phyloP scores from a whole-genome alignment of 1,140 invertebrate genomes.

The Zaprionus nigranus region DNA sequence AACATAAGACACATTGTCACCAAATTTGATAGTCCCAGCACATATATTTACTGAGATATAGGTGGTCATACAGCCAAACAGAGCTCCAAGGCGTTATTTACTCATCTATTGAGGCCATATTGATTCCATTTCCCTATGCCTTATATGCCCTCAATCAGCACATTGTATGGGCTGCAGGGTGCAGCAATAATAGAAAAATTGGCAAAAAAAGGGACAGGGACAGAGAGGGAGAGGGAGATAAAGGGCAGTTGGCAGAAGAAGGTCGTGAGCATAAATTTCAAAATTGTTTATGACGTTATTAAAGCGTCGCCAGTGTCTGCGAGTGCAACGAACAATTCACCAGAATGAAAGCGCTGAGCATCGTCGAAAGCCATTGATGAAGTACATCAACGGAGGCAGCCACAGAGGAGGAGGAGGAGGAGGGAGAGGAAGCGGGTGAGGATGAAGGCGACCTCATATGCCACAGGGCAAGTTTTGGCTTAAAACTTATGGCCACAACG shows the following conservation, averaged over 20 bases:
- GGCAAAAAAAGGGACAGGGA: too few species aligned
- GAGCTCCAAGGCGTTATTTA: too few species aligned
- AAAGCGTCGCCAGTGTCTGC: constrained; percentile 39
- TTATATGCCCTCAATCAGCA: not conserved
- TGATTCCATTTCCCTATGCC: not conserved
- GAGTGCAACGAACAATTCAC: constrained; percentile 34
- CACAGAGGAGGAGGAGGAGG: constrained; percentile 7
- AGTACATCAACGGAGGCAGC: constrained; percentile 52
- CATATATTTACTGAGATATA: too few species aligned
- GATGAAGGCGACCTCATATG: constrained; percentile 68
- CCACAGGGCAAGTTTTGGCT: constrained; percentile 76
- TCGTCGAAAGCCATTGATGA: constrained; percentile 62
- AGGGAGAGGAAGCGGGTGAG: not conserved
- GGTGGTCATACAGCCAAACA: too few species aligned
- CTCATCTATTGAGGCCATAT: too few species aligned
- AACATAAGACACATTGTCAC: too few species aligned
- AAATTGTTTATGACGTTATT: constrained; percentile 75
- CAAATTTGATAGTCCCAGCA: too few species aligned
- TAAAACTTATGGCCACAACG: constrained; percentile 47
- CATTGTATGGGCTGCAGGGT: not conserved
- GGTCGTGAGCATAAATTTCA: constrained; percentile 81
- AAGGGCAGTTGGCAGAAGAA: constrained; percentile 61
- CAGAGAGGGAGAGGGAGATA: not conserved
- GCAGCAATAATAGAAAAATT: not conserved
- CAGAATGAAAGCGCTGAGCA: constrained; percentile 30